Base-by-base conservation (phyloP, 2,113 vertebrate genomes). In the Psittacula cyanocephala region DNA sequence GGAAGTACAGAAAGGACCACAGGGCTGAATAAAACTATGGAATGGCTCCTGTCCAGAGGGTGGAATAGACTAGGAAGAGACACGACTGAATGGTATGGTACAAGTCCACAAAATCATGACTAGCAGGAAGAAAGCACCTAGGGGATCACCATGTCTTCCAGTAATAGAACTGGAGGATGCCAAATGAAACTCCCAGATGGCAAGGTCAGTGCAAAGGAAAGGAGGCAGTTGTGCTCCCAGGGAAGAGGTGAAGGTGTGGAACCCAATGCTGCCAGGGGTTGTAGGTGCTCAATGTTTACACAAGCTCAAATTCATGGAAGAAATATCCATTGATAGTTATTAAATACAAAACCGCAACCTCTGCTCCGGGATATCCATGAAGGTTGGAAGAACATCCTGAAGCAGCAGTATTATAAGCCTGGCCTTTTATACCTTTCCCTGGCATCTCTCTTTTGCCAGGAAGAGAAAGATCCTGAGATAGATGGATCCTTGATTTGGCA, bases 281-380 rank as follows among this genome's bases (percentile, higher is more conserved):
- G 39, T 89, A 95, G 47, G n/a, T 79, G 27, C 62, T 89, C 70
- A 71, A 4, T 95, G 87, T 97, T 96, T 95, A 93, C 44, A 92
- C 0, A 4, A 91, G 37, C 81, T 89, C 47, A 86, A 37, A 84
- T 75, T 91, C 33, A 63, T 84, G 59, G 91, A 84, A 90, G 64
- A 90, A 94, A 87, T 87, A 97, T 91, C 89, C 74, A 96, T 95
- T 95, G 95, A 89, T 91, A 91, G 44, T 96, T 95, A 95, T 96
- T 95, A 97, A 95, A 86, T 37, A 65, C 1, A 27, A 97, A 97
- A 96, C 94, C 84, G 0, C 96, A 95, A 41, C 44, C 81, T 95
- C 91, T 93, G 91, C 96, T 95, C 69, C 86, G 28, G 96, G 95
- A 95, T 89, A 97, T 89, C 93, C 81, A 75, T 49, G 62, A 78